Conservation (phyloP, 2,888 invertebrate species). For the Miltochrista miniata region DNA sequence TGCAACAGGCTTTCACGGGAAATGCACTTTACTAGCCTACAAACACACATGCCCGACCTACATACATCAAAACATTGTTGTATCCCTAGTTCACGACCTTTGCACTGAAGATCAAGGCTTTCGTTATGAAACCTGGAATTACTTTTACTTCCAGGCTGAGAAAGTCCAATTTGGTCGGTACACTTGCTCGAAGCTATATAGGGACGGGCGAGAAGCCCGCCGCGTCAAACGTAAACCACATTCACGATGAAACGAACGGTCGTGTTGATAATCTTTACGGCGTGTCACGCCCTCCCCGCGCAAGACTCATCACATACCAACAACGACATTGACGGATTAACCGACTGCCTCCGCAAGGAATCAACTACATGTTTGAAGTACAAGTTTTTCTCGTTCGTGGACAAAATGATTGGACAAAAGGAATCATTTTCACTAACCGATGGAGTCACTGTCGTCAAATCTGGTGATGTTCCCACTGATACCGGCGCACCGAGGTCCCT, state of each 20-base stretch:
- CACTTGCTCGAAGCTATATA: constrained; percentile 62
- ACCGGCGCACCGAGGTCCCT: constrained; percentile 91
- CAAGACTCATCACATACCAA: constrained; percentile 88
- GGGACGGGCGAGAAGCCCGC: constrained; percentile 56
- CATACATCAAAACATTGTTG: constrained; percentile 8
- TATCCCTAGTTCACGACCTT: constrained; percentile 56
- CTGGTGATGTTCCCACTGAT: constrained; percentile 86
- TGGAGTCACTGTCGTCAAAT: constrained; percentile 92
- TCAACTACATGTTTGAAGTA: constrained; percentile 93
- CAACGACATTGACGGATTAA: constrained; percentile 90
- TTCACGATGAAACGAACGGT: constrained; percentile 72
- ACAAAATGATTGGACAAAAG: constrained; percentile 92
- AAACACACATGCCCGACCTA: constrained; percentile 12
- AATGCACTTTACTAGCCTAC: constrained; percentile 13
- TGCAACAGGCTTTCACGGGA: constrained; percentile 24
- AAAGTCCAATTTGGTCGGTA: constrained; percentile 74
- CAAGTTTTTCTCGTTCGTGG: constrained; percentile 93
- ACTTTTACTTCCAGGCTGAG: constrained; percentile 79
- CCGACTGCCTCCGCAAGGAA: constrained; percentile 92
- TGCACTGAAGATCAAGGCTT: constrained; percentile 57
- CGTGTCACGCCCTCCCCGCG: constrained; percentile 86
- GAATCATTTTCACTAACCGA: constrained; percentile 91
- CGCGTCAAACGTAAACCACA: constrained; percentile 64
- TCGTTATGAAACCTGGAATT: constrained; percentile 78
- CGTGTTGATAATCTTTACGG: constrained; percentile 65